These are phyloP conservation scores for Conchocele bisecta DNA, from an alignment of 2,888 invertebrate species.

Conservation along the genomic window DNA sequence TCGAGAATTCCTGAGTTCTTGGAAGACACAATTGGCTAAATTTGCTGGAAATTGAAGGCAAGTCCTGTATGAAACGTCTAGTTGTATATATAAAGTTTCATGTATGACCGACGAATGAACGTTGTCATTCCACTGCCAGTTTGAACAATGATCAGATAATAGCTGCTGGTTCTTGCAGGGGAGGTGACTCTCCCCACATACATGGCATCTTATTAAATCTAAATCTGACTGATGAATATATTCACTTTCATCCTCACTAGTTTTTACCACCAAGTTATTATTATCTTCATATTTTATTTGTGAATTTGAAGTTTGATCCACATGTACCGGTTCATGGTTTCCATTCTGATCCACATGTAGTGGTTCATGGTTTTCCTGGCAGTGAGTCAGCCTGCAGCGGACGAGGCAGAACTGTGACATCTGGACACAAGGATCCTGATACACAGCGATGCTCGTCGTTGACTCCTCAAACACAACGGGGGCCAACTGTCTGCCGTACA, in stretches of 20 bases:
- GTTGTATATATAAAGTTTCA: constrained; percentile 30
- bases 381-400: neutral
- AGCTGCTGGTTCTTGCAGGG: neutral
- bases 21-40: constrained; percentile 64
- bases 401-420: constrained; percentile 41
- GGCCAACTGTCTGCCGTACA: constrained; percentile 54
- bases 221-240: too few relatives aligned
- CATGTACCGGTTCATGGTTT: neutral
- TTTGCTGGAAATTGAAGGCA: constrained; percentile 58
- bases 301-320: neutral
- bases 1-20: constrained; percentile 51
- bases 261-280: too few relatives aligned
- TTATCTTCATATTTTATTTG: too few relatives aligned
- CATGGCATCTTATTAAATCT: too few relatives aligned
- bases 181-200: too few relatives aligned
- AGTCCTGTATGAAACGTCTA: constrained; percentile 22
- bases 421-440: constrained; percentile 38
- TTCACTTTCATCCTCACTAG: too few relatives aligned
- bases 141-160: too few relatives aligned
- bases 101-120: neutral
- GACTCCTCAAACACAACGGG: constrained; percentile 45
- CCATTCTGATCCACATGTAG: neutral
- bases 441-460: constrained; percentile 36
- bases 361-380: neutral
- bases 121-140: neutral